These are phyloP conservation scores for Parnassius apollo DNA, from an alignment of 2,888 invertebrate genomes.

Conservation along the genomic window DNA sequence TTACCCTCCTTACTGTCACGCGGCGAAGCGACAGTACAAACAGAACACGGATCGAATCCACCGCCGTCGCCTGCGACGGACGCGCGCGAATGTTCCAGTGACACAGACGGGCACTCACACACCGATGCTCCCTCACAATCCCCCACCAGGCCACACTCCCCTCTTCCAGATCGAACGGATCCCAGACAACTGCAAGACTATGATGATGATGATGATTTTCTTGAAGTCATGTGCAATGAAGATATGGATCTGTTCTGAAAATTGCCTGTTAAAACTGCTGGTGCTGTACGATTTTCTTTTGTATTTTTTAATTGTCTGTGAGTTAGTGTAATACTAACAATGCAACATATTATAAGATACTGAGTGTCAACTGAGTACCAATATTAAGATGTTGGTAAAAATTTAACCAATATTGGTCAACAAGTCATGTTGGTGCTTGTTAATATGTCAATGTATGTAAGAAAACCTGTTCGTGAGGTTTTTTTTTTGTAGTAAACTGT, in stretches of 20 bases:
- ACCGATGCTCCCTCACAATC: conserved; percentile 54
- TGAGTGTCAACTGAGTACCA: not conserved
- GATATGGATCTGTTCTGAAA: conserved; percentile 86
- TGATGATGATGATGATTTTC: conserved; percentile 84
- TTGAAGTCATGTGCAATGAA: conserved; percentile 86
- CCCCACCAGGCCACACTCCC: conserved; percentile 34
- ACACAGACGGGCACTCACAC: conserved; percentile 78
- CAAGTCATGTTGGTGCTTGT: not conserved
- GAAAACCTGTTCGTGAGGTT: not conserved
- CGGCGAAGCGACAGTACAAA: conserved; percentile 80
- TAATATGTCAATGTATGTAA: not conserved
- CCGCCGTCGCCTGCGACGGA: conserved; percentile 91
- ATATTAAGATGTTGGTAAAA: not conserved
- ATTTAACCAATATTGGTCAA: not conserved
- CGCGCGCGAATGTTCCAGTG: conserved; percentile 84
- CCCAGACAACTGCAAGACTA: conserved; percentile 54
- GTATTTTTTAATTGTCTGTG: conserved; percentile 4
- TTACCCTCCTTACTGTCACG: conserved; percentile 83
- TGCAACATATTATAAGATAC: not conserved
- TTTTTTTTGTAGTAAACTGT: not conserved
- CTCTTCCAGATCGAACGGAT: conserved; percentile 48
- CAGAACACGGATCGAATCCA: conserved; percentile 85
- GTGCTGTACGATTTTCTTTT: conserved; percentile 8
- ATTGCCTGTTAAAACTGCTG: not conserved
- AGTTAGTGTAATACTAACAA: not conserved